Evolutionary conservation across 2,888 invertebrate genomes (phyloP), one percentile per base, ranked within the genome.

Genomic region (Syritta pipiens): DNA sequence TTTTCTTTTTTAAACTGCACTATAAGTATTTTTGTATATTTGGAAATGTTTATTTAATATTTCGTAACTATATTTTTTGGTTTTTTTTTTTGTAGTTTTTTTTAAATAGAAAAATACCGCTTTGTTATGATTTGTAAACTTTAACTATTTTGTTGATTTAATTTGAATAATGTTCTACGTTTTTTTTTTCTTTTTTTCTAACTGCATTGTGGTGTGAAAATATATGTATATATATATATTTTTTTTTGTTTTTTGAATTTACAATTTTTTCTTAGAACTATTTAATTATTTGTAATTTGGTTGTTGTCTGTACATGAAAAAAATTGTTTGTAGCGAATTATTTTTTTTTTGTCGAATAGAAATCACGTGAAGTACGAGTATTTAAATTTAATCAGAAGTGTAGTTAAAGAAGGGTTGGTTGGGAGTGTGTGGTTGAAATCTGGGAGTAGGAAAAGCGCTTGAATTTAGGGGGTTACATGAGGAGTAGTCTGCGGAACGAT

Each of bases 161-260:
- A 63, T 26, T 68, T 75, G 55, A 63, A 51, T 63, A 76, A 59
- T 57, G 49, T 71, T 59, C 57, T 77, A 75, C 17, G 9, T 14
- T 42, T 35, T 42, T 60, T 10, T 19, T 42, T 51, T n/a, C 30
- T 49, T 49, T 22, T 20, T 62, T 40, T 76, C 44, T 71, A 76
- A 76, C 71, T 71, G 76, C 76, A 71, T 71, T 63, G 57, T 71
- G 71, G 71, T 77, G 76, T 77, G 76, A 77, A 77, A 77, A 77
- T 77, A 77, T 71, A 72, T n/a, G n/a, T 67, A 10, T 59, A 20
- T 65, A 17, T 37, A 30, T 10, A 35, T 42, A 9, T 10, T 40
- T 28, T 20, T 10, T 32, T 26, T 22, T 32, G n/a, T n/a, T n/a
- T n/a, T 62, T 67, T 6, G 2, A 59, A 71, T 63, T 44, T 65